phyloP scores from a whole-genome alignment of 2,113 vertebrate species.

The Cinclus cinclus region DNA sequence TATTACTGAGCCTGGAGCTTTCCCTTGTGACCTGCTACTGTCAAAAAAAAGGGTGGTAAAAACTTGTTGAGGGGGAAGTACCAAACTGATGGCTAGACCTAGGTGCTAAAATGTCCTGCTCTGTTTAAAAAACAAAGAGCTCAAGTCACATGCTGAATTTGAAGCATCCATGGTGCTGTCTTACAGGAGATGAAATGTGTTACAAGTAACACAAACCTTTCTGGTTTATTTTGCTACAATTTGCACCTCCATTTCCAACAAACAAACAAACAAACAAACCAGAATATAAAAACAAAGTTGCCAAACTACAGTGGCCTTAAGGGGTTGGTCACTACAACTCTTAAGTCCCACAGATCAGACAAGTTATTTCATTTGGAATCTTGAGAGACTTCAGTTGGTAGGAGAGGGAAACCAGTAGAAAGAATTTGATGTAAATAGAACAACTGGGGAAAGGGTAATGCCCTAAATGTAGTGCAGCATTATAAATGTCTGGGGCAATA shows the following conservation, averaged over 20 bases:
- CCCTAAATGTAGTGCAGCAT: not conserved
- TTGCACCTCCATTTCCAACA: not conserved
- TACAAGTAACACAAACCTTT: not conserved
- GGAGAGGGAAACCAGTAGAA: not conserved
- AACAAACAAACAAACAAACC: not conserved
- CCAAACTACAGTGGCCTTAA: not conserved
- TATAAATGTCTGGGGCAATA: not conserved
- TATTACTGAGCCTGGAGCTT: not conserved
- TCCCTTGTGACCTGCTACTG: not conserved
- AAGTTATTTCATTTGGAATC: not conserved
- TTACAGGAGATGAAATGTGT: not conserved
- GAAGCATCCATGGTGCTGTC: not conserved
- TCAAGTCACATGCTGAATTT: not conserved
- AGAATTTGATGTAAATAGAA: not conserved
- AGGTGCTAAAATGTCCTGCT: not conserved
- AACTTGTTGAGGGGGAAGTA: not conserved
- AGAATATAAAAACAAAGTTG: not conserved
- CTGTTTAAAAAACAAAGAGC: not conserved
- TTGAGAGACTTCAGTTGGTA: not conserved
- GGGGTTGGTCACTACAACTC: not conserved
- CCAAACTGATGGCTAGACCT: not conserved
- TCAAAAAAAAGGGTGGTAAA: not conserved
- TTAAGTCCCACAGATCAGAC: not conserved
- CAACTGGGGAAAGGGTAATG: not conserved
- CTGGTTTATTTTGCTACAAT: not conserved